A percentile compares a stretch with the other conserved stretches of the same genome.
Evolutionary conservation across 2,797 vertebrate genomes (phyloP).

Genomic region (Platyrinchus mystaceus): DNA sequence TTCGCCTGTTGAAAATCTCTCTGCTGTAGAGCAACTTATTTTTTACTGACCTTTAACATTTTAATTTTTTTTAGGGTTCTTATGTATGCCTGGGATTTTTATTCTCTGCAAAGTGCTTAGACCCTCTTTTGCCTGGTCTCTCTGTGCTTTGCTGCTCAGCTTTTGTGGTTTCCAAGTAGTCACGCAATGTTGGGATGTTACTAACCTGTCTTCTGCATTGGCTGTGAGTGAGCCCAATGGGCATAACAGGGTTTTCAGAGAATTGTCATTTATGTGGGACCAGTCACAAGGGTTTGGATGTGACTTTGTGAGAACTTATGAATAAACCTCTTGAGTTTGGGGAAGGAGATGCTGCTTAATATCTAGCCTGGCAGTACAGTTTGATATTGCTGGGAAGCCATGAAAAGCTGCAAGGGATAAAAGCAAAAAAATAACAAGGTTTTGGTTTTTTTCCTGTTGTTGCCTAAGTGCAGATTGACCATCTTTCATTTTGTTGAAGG

Average conservation of each 20-base stretch:
- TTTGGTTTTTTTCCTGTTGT: not conserved
- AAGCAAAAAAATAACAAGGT: not conserved
- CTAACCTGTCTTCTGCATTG: not conserved
- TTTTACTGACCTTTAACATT: slow-evolving; percentile 14
- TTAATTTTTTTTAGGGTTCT: not conserved
- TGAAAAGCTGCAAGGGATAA: not conserved
- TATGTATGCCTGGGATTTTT: slow-evolving; percentile 15
- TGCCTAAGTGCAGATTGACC: not conserved
- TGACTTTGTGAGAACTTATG: not conserved
- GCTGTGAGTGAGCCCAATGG: not conserved
- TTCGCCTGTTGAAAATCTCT: slow-evolving; percentile 11
- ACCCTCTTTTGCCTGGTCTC: not conserved
- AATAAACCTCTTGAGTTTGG: not conserved
- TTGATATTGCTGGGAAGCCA: not conserved
- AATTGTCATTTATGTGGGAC: not conserved
- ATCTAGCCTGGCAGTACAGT: not conserved
- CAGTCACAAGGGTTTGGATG: not conserved
- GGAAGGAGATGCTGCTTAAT: not conserved
- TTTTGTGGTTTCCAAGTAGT: not conserved
- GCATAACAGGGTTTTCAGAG: not conserved
- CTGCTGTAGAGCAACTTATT: not conserved
- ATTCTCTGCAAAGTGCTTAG: not conserved
- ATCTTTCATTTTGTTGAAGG: not conserved
- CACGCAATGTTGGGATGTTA: not conserved
- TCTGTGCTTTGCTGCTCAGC: not conserved